Evolutionary conservation across 2,797 vertebrate species (phyloP).

Genomic region (Bovichtus variegatus): DNA sequence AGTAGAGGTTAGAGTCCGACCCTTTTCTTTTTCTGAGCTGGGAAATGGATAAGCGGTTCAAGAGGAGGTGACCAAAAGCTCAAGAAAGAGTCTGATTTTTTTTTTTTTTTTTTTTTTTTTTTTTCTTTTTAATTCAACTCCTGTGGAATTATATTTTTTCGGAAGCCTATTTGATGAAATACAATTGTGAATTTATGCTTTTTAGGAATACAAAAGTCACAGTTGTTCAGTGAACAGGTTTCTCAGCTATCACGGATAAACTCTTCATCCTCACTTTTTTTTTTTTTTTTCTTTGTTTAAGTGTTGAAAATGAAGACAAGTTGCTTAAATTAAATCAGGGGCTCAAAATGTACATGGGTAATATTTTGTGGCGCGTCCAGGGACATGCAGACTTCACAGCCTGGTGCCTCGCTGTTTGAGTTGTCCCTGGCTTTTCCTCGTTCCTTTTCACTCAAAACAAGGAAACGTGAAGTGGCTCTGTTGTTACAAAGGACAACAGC

Average conservation of each 20-base stretch:
- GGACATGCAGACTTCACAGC: slow-evolving; percentile 35
- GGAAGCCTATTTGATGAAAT: neutral
- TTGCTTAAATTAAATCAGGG: slow-evolving; percentile 18
- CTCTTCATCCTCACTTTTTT: neutral
- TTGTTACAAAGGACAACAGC: slow-evolving; percentile 73
- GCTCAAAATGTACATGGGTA: neutral
- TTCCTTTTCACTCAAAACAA: slow-evolving; percentile 64
- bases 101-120: neutral
- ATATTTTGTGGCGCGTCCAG: slow-evolving; percentile 11
- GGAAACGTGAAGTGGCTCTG: slow-evolving; percentile 71
- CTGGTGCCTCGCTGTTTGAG: slow-evolving; percentile 34
- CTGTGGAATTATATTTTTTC: neutral
- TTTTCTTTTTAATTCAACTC: neutral
- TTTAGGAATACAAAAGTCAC: neutral
- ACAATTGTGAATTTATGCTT: neutral
- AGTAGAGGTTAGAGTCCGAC: slow-evolving; percentile 53
- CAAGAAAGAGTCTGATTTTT: neutral
- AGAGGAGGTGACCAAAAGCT: slow-evolving; percentile 44
- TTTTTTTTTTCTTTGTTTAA: neutral
- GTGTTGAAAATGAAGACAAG: neutral
- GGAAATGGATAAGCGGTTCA: slow-evolving; percentile 55
- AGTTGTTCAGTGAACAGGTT: neutral
- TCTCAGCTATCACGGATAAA: neutral
- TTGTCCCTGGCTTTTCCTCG: slow-evolving; percentile 43
- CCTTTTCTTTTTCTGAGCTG: slow-evolving; percentile 37